Evolutionary conservation across 2,113 vertebrate species (phyloP), one percentile per base, ranked within the genome.

Genomic region (Ammospiza caudacuta): DNA sequence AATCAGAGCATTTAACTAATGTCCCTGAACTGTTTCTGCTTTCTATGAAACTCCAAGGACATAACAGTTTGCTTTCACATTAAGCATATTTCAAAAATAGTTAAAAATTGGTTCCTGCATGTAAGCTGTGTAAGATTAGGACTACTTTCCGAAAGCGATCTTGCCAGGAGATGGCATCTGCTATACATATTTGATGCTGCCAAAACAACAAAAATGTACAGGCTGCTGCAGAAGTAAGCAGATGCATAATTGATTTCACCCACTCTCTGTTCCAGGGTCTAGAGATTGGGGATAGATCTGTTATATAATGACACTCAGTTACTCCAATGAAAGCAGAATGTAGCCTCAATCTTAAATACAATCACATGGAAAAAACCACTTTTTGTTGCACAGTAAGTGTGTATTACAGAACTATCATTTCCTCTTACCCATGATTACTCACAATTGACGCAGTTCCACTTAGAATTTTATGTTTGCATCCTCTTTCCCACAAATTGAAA

Each of bases 131-230:
- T 62, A 77, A 83, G 57, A 72, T 63, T 35, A 77, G 63, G 77
- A 24, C 10, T 49, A 1, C 58, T 68, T 90, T 69, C 68, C 3
- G 57, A 94, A 94, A 93, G 52, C 46, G 0, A 43, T 55, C 62
- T 93, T 91, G 5, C 97, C 97, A 96, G 96, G 95, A 98, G 97
- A 89, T 96, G 95, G 96, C 97, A 97, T 90, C 92, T 97, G 83
- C 66, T 95, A 97, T 97, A 97, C 88, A 3, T 61, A 19, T 75
- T 94, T 62, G 64, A 72, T 94, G 51, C 68, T 92, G 39, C 46
- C 4, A 44, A 76, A 86, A 89, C 54, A 94, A 81, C 68, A 70
- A 92, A 92, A 24, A 35, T 15, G 11, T 39, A 47, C 57, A 90
- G 54, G 82, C 69, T 82, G 54, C 93, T 94, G 59, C 94, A 58